Evolutionary conservation across 2,888 invertebrate genomes (phyloP), one percentile per base, ranked within the genome.

Genomic region (Carterocephalus palaemon): DNA sequence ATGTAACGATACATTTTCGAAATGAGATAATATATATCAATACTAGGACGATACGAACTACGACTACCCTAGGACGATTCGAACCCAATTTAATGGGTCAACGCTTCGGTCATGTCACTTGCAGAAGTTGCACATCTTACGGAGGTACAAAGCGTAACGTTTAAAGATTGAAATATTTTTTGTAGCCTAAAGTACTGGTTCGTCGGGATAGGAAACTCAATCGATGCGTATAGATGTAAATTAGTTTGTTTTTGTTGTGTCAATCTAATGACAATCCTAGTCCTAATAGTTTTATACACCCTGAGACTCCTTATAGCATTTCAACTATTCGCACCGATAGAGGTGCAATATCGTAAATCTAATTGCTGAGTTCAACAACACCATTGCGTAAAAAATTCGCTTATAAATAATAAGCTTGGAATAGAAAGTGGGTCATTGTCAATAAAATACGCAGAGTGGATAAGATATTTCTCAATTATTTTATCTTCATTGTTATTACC

Each of bases 371-470:
- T 33, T 42, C 19, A 41, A 33, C 24, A 26, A 16, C 16, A 33
- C 33, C 16, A 33, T 41, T 41, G 33, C 19, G 26, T 13, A 41
- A 41, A 33, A 17, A 51, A 56, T 58, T 54, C 45, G 34, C 38
- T 36, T 31, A 61, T 59, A 65, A 64, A 70, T 70, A 66, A 60
- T 60, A 49, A 57, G 42, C 47, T 48, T 19, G 29, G 13, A 42
- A 52, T 73, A 65, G 71, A 78, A 81, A 80, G 75, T 64, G 48
- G 78, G 80, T 78, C 81, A 79, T 56, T 72, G 77, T 67, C 70
- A 63, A 40, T 28, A 26, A 41, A n/a, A 16, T 10, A 24, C 17
- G 10, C 28, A 17, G 5, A 32, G 13, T 33, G 24, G 41, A 41
- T 33, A 33, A 41, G 19, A 41, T 41, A 33, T 41, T 41, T 33